Base-by-base conservation (phyloP, 2,113 vertebrate genomes). In the Desmodus rotundus region DNA sequence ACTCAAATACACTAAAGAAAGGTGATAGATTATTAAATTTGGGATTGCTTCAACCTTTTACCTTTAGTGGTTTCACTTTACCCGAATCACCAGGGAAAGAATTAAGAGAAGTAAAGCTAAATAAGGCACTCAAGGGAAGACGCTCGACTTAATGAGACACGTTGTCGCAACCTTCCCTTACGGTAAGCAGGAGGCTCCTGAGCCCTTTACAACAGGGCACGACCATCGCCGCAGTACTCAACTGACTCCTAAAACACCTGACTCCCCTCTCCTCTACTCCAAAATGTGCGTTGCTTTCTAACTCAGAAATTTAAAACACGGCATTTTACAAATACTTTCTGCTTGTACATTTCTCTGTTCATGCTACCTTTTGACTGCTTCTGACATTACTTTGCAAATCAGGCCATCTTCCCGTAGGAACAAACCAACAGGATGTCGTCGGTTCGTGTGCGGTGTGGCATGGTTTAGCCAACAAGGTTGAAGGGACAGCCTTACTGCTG, bases 1-100 rank as follows among this genome's bases (percentile, higher is more conserved):
- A 87, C 50, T 89, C 83, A 78, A 76, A 95, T 92, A 95, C 91
- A 74, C 89, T 84, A 67, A 95, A 97, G 92, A 94, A 97, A 96
- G 94, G 96, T 97, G 96, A 97, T 7, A 96, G 96, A 97, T 97
- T 96, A 97, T 97, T 97, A 97, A 97, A 96, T 97, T 92, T 94
- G 91, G 94, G 94, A 96, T 93, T 93, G 94, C 87, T 85, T 97
- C 97, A 97, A 96, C 97, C 96, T 98, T 97, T 97, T 97, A 96
- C 96, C 96, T 96, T 97, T 90, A 81, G 96, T 90, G 96, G 95
- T 96, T 97, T 97, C 76, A 93, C 47, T 94, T 97, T 94, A 80
- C 50, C 54, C 80, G 78, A 89, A 96, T 93, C 97, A 93, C 80
- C 41, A 92, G 95, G 95, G 97, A 96, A 95, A 81, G 87, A 97